Evolutionary conservation across 1,140 invertebrate species (phyloP).

Genomic region (Drosophila pseudoobscura): DNA sequence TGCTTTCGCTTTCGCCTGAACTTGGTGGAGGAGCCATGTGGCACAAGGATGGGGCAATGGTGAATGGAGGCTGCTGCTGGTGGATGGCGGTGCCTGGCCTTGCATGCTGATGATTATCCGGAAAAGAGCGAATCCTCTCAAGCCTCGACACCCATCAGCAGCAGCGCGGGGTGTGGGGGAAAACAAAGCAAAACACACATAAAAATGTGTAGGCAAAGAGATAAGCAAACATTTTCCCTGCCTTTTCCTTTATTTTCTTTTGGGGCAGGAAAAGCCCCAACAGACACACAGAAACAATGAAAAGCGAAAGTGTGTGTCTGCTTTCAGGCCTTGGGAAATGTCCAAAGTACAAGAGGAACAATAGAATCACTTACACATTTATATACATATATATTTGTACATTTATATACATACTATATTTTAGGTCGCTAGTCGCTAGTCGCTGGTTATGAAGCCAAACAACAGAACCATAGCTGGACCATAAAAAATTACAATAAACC

Average conservation of each 20-base stretch:
- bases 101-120: conserved; percentile 77
- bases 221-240: conserved; percentile 57
- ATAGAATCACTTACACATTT: conserved; percentile 40
- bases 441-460: conserved; percentile 58
- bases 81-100: conserved; percentile 40
- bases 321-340: conserved; percentile 38
- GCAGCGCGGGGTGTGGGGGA: neutral
- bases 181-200: conserved; percentile 54
- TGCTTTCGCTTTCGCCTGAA: conserved; percentile 60
- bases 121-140: conserved; percentile 39
- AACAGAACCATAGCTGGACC: conserved; percentile 49
- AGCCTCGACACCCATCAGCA: conserved; percentile 44
- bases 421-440: conserved; percentile 49
- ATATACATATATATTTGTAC: too few relatives aligned
- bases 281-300: conserved; percentile 21
- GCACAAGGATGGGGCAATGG: conserved; percentile 22
- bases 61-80: conserved; percentile 5
- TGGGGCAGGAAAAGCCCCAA: neutral
- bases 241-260: conserved; percentile 44
- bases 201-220: conserved; percentile 58
- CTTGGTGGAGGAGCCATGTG: conserved; percentile 42
- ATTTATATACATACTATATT: neutral
- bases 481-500: conserved; percentile 77
- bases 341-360: conserved; percentile 28
- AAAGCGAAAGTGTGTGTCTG: conserved; percentile 49